Base-by-base conservation (phyloP, 2,888 invertebrate species). In the Aporophyla lueneburgensis region DNA sequence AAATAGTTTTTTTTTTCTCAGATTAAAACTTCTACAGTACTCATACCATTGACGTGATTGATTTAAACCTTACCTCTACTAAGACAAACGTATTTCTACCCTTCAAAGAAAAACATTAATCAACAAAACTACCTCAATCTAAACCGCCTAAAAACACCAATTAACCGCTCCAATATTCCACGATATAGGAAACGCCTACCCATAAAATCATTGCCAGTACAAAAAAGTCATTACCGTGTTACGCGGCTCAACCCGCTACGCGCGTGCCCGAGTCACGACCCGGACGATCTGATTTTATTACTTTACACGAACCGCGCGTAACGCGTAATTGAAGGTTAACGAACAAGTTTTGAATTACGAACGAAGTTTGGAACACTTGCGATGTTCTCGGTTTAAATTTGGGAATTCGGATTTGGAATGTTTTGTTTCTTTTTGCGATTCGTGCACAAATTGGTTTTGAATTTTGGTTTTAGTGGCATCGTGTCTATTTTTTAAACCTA, bases 261-360 rank as follows among this genome's bases (percentile, higher is more conserved):
- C 87, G 88, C 87, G 87, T 87, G 87, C 88, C 78, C 63, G 66
- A 84, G 84, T 87, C 87, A 87, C 87, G 87, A 87, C 79, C 80
- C 54, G 71, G 59, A 53, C 74, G 71, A 84, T 66, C 58, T 49
- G 71, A 75, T 86, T 85, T 85, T 83, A 85, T 85, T 83, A 83
- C 86, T 74, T 74, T 83, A 73, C 86, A 85, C 86, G 70, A 78
- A 85, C 62, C 69, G 74, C 83, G 71, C 46, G 71, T 74, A 85
- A 85, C 54, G 73, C 46, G 71, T 84, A 86, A 86, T 86, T 86
- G 84, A 79, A 85, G 86, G 86, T 82, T 85, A 75, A 82, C 82
- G 83, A 84, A 84, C 83, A 73, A 84, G 86, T 84, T 85, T 78
- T 53, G 67, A 82, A 85, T 82, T 81, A 74, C 78, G 75, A 61